Evolutionary conservation across 2,113 vertebrate species (phyloP), one percentile per base, ranked within the genome.

Genomic region (Madoqua kirkii): DNA sequence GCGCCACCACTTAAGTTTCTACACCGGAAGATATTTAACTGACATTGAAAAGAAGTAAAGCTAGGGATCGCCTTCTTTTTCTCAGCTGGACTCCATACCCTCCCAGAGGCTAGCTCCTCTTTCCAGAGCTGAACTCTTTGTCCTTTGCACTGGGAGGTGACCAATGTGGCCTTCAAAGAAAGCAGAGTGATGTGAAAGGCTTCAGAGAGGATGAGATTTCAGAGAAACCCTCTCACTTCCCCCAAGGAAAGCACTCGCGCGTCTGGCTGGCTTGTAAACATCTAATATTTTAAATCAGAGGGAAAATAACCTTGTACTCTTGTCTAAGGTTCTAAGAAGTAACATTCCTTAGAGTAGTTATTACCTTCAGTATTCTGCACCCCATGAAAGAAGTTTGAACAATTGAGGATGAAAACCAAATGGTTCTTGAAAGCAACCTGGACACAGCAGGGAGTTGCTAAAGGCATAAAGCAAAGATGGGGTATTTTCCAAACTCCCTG

Each of bases 241-340:
- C 59, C 87, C 48, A 62, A 98, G 92, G 96, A 98, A 98, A 96
- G 7, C 27, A 74, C 45, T 79, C 82, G 14, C n/a, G 50, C 36
- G 8, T 48, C 96, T 98, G 79, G 25, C 76, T 96, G 67, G 0
- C 60, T 93, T 83, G 36, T 29, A 82, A 91, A 52, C 33, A 82
- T 97, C 92, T 97, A 83, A 74, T 97, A 98, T 98, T 97, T 95
- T 97, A 93, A 97, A 98, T 95, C 95, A 87, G 45, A 92, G 82
- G 31, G 78, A 97, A 95, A 94, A 95, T 96, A 78, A 45, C 95
- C 76, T 98, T 97, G 95, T 89, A 96, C 81, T 98, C 83, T 96
- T 98, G 91, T 97, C 97, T 96, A 96, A 98, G 96, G 45, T 91
- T 96, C 97, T 98, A 95, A 98, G 98, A 98, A 98, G 97, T 97